These are phyloP conservation scores for Montipora efflorescens DNA, from an alignment of 64 coral and sea anemone species.

Conservation along the genomic window DNA sequence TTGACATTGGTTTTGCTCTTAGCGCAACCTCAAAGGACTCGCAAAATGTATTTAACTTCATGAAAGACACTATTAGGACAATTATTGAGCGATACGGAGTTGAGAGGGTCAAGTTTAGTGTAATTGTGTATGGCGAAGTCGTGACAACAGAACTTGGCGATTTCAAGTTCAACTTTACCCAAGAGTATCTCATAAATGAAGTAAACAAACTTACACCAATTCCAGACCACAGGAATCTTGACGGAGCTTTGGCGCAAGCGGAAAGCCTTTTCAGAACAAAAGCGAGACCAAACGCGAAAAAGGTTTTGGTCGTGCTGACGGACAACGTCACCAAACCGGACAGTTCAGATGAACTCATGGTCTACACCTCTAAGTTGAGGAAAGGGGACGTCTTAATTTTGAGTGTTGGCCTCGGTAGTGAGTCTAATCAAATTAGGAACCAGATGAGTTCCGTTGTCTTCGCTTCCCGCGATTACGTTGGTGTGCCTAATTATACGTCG, in stretches of 20 bases:
- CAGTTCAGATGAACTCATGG: background rate
- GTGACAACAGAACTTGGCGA: constrained; percentile 19
- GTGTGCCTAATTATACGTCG: background rate
- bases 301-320: constrained; percentile 57
- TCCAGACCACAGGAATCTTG: background rate
- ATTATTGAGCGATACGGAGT: constrained; percentile 59
- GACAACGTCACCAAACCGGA: background rate
- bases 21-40: constrained; percentile 18
- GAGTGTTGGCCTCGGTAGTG: constrained; percentile 2
- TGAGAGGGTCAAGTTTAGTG: constrained; percentile 28
- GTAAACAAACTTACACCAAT: background rate
- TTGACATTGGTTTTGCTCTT: constrained; percentile 62
- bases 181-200: constrained; percentile 10
- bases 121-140: constrained; percentile 25
- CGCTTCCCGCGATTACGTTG: background rate
- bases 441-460: constrained; percentile 22
- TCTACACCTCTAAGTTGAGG: background rate
- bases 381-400: background rate
- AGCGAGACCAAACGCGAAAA: constrained; percentile 25
- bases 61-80: constrained; percentile 49
- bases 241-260: constrained; percentile 5
- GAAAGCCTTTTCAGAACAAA: constrained; percentile 19
- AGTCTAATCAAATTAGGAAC: background rate
- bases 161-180: background rate
- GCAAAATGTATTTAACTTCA: background rate